Evolutionary conservation across 2,888 invertebrate genomes (phyloP).

Genomic region (Drosophila neotestacea): DNA sequence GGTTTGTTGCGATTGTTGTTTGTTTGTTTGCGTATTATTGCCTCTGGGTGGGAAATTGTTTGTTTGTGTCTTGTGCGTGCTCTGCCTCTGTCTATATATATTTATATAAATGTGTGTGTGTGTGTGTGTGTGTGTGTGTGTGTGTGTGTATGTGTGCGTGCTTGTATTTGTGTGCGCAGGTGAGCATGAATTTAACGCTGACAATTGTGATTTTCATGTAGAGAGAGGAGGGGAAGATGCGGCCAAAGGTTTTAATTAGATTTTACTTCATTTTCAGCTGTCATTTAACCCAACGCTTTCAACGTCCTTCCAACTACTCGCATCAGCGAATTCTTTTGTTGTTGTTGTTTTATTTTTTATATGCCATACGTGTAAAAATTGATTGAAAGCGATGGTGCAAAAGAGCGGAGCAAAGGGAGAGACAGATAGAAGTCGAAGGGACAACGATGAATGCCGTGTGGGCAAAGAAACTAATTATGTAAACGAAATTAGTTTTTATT

Average conservation of each 20-base stretch:
- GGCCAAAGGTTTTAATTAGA: constrained; percentile 68
- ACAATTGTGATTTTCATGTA: constrained; percentile 73
- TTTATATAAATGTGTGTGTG: too few relatives aligned
- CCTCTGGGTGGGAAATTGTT: constrained; percentile 59
- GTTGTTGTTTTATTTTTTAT: constrained; percentile 13
- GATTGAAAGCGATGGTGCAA: constrained; percentile 14
- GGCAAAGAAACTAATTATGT: constrained; percentile 19
- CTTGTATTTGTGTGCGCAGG: constrained; percentile 39
- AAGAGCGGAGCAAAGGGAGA: not conserved
- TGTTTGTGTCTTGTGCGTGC: constrained; percentile 43
- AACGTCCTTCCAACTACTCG: constrained; percentile 20
- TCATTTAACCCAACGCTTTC: constrained; percentile 46
- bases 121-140: constrained; percentile 9
- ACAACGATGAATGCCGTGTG: not conserved
- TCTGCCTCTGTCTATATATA: constrained; percentile 4
- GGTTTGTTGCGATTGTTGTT: constrained; percentile 41
- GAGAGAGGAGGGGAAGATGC: not conserved
- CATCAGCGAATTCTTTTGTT: constrained; percentile 1
- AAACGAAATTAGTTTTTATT: constrained; percentile 16
- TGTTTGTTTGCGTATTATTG: constrained; percentile 72
- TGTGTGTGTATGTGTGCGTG: constrained; percentile 28
- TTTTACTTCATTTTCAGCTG: constrained; percentile 65
- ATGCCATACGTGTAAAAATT: constrained; percentile 15
- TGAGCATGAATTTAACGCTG: constrained; percentile 64
- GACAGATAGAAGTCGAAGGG: not conserved